Percentiles rank a stretch among this genome's conserved stretches.
These are phyloP conservation scores for Phortica magna DNA, from an alignment of 2,888 invertebrate species.

Conservation along the genomic window DNA sequence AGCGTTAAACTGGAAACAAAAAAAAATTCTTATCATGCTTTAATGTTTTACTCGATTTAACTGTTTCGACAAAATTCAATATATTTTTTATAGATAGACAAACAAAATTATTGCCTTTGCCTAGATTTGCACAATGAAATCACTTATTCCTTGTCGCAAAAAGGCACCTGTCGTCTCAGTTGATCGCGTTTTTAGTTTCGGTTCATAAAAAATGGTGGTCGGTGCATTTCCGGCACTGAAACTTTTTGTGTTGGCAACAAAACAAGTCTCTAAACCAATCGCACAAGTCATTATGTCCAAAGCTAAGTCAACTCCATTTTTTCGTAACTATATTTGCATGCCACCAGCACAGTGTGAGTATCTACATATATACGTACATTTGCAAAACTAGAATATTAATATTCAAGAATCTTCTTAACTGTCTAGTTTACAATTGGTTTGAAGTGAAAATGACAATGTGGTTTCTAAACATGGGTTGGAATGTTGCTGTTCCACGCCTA, in stretches of 20 bases:
- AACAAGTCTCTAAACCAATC: slow-evolving; percentile 94
- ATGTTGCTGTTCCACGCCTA: slow-evolving; percentile 87
- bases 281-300: slow-evolving; percentile 89
- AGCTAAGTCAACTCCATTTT: slow-evolving; percentile 92
- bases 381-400: slow-evolving; percentile 49
- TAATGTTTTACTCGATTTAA: too few species aligned
- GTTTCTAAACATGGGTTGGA: slow-evolving; percentile 93
- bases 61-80: too few species aligned
- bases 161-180: too few species aligned
- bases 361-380: neutral
- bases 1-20: too few species aligned
- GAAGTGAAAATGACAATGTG: slow-evolving; percentile 97
- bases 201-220: slow-evolving; percentile 82
- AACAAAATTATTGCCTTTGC: too few species aligned
- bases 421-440: slow-evolving; percentile 92
- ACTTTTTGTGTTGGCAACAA: slow-evolving; percentile 86
- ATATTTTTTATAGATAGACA: too few species aligned
- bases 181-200: too few species aligned
- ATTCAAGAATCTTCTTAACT: slow-evolving; percentile 35
- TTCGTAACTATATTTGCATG: slow-evolving; percentile 94
- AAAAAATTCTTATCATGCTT: too few species aligned
- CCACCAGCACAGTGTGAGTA: slow-evolving; percentile 93
- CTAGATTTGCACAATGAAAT: too few species aligned
- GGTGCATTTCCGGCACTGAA: slow-evolving; percentile 94
- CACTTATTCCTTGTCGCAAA: too few species aligned